Evolutionary conservation across 2,113 vertebrate genomes (phyloP).

Genomic region (Charadrius vociferus): DNA sequence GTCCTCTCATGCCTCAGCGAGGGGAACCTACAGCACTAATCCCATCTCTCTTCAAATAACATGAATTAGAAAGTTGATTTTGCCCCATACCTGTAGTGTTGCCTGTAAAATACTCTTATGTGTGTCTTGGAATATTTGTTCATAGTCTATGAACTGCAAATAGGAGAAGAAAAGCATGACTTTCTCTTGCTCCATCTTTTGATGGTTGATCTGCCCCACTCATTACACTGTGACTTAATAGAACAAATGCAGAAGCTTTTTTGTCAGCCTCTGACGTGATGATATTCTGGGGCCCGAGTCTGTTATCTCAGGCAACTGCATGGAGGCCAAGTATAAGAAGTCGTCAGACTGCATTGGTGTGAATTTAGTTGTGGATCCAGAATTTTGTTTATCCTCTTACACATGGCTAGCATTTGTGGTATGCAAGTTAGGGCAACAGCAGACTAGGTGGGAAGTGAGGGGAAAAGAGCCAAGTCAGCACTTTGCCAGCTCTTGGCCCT

Average conservation of each 20-base stretch:
- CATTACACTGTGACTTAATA: accelerated
- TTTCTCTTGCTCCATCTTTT: background rate
- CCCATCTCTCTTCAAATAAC: background rate
- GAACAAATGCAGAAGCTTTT: background rate
- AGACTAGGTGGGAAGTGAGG: background rate
- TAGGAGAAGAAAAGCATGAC: background rate
- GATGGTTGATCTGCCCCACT: background rate
- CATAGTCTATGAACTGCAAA: background rate
- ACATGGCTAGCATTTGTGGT: background rate
- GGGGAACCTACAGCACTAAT: background rate
- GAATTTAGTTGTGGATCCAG: background rate
- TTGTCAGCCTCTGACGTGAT: accelerated
- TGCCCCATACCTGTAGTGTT: background rate
- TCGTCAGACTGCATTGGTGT: background rate
- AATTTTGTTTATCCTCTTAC: background rate
- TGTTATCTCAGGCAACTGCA: background rate
- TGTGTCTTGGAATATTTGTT: background rate
- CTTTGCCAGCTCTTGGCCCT: background rate
- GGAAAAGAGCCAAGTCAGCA: background rate
- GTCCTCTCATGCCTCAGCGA: background rate
- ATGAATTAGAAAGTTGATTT: background rate
- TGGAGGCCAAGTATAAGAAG: background rate
- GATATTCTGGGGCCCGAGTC: accelerated
- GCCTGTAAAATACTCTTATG: background rate
- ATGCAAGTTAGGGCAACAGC: background rate